Evolutionary conservation across 1,140 invertebrate species (phyloP), one percentile per base, ranked within the genome.

Genomic region (Anoplolepis gracilipes): DNA sequence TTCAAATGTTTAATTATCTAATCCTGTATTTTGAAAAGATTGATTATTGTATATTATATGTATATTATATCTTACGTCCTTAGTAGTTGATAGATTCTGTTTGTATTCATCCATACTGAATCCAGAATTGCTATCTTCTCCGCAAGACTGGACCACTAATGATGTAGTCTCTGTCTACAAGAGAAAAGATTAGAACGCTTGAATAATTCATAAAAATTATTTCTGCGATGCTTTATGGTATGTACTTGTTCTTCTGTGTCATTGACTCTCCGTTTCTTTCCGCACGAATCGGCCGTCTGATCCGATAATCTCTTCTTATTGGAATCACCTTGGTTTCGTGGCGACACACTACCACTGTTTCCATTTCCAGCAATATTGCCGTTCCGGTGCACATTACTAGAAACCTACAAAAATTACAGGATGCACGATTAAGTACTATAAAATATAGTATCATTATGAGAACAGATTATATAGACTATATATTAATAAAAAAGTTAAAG

Each of bases 41-140:
- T 89, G 46, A 75, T 87, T 88, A 89, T 33, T 76, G 57, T 61
- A 61, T n/a, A 85, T 88, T 84, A 88, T 67, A 90, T 85, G 49
- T 90, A 89, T 76, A 88, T n/a, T n/a, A 90, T 91, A 62, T 91
- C 92, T 94, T 93, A 94, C 93, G 76, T 94, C 93, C 87, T 94
- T 94, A 69, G 89, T 70, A 84, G 92, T 67, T 81, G 92, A 87
- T 77, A 92, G 76, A 86, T 86, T 92, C 79, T 91, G 92, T 67
- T 94, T 94, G 85, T 94, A 94, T 86, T 94, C 93, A 57, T 94
- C 93, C 79, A 94, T 79, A 73, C 92, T 94, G 81, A 93, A 94
- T 65, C 92, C 93, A 62, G 93, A 94, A 90, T 94, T 94, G 76
- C 93, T 94, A 78, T 94, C 93, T 49, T 94, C 93, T 25, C 92